Conservation (phyloP, 2,113 vertebrate species). For the Laticauda colubrina region DNA sequence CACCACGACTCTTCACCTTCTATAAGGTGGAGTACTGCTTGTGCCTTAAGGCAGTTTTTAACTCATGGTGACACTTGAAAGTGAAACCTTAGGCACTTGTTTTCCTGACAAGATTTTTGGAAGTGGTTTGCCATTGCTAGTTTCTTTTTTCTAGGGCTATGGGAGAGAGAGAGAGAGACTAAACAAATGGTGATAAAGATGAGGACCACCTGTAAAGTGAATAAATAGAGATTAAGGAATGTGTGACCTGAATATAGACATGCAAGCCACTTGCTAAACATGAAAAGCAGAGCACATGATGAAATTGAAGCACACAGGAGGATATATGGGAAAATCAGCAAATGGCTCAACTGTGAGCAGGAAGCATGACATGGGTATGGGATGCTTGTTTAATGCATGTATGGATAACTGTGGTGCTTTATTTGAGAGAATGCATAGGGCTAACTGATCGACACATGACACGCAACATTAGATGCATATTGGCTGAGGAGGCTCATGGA, state of each 20-base stretch:
- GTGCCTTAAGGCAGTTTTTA: too few relatives aligned
- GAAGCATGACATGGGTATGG: not conserved
- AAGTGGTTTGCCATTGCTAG: too few relatives aligned
- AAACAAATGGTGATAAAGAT: not conserved
- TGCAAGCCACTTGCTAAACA: not conserved
- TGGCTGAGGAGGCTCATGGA: not conserved
- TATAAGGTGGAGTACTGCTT: too few relatives aligned
- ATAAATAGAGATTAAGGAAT: not conserved
- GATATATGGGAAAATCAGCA: not conserved
- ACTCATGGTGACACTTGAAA: too few relatives aligned
- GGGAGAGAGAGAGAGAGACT: not conserved
- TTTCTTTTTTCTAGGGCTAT: too few relatives aligned
- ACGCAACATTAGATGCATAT: not conserved
- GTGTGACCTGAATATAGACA: not conserved
- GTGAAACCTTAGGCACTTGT: too few relatives aligned
- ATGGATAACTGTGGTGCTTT: not conserved
- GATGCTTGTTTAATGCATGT: not conserved
- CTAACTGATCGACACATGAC: not conserved
- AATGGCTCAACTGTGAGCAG: not conserved
- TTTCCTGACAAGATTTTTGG: too few relatives aligned
- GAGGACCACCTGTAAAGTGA: not conserved
- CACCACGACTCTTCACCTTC: too few relatives aligned
- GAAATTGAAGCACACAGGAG: not conserved
- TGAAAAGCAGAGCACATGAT: not conserved
- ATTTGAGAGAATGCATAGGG: not conserved